Evolutionary conservation across 2,797 vertebrate genomes (phyloP).

Genomic region (Sciurus vulgaris): DNA sequence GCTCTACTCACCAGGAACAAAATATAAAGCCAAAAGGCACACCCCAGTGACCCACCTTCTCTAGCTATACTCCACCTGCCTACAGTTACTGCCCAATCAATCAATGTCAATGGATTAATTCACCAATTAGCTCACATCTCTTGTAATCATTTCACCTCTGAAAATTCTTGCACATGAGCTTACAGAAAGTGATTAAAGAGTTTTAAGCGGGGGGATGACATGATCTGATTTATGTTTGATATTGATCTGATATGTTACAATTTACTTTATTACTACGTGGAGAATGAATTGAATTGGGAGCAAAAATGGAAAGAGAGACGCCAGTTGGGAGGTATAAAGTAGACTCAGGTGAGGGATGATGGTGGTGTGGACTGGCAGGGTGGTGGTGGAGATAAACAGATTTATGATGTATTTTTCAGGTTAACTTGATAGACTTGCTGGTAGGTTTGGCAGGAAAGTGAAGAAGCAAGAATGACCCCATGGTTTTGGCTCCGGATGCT

Average conservation of each 20-base stretch:
- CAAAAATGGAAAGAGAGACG: background rate
- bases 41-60: no score
- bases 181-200: background rate
- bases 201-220: background rate
- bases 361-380: background rate
- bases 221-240: background rate
- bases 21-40: no score
- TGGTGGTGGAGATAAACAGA: background rate
- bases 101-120: no score
- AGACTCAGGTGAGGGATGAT: background rate
- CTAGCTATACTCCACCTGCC: no score
- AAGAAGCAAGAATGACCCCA: background rate
- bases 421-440: background rate
- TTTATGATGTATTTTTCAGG: background rate
- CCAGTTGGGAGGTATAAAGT: background rate
- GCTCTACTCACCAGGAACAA: no score
- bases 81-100: no score
- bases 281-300: background rate
- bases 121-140: no score
- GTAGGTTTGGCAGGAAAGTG: background rate
- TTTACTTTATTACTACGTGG: background rate
- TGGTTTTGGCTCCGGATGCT: background rate
- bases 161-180: no score
- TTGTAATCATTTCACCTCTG: no score
- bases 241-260: background rate